phyloP scores from a whole-genome alignment of 2,113 vertebrate genomes.

The Forbesichthys agassizii region DNA sequence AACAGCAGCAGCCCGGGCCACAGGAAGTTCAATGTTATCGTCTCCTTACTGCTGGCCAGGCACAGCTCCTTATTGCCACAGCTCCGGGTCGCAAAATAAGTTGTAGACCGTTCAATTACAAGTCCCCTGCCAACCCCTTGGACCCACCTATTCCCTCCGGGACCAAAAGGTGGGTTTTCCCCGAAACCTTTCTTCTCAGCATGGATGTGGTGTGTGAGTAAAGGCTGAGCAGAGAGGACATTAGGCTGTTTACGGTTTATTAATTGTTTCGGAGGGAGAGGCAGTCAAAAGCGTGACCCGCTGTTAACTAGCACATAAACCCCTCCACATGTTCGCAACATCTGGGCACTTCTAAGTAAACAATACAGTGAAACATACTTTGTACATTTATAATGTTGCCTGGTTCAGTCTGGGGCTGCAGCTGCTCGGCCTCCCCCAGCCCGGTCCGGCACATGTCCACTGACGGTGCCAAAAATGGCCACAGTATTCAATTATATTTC shows the following conservation, averaged over 20 bases:
- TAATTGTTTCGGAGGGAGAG: constrained; percentile 74
- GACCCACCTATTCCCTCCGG: background rate
- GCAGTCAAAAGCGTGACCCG: constrained; percentile 55
- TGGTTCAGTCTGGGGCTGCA: constrained; percentile 55
- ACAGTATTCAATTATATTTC: constrained; percentile 71
- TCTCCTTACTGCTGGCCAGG: constrained; percentile 37
- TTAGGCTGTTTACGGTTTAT: constrained; percentile 68
- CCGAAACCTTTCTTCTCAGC: constrained; percentile 53
- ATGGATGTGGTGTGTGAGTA: constrained; percentile 47
- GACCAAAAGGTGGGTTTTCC: constrained; percentile 44
- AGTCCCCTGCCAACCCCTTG: background rate
- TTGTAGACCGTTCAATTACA: constrained; percentile 50
- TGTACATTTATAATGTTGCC: constrained; percentile 26
- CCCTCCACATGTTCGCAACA: constrained; percentile 67
- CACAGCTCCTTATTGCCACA: constrained; percentile 47
- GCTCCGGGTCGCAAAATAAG: constrained; percentile 32
- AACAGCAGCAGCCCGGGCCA: constrained; percentile 48
- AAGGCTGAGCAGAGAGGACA: constrained; percentile 61
- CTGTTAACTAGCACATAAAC: constrained; percentile 73
- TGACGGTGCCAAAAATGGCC: constrained; percentile 63
- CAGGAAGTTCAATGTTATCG: constrained; percentile 44
- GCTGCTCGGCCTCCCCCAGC: constrained; percentile 65
- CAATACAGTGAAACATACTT: constrained; percentile 64
- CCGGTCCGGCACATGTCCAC: constrained; percentile 65
- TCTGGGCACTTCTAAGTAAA: constrained; percentile 69